Evolutionary conservation across 1,140 invertebrate genomes (phyloP).

Genomic region (Drosophila setifemur): DNA sequence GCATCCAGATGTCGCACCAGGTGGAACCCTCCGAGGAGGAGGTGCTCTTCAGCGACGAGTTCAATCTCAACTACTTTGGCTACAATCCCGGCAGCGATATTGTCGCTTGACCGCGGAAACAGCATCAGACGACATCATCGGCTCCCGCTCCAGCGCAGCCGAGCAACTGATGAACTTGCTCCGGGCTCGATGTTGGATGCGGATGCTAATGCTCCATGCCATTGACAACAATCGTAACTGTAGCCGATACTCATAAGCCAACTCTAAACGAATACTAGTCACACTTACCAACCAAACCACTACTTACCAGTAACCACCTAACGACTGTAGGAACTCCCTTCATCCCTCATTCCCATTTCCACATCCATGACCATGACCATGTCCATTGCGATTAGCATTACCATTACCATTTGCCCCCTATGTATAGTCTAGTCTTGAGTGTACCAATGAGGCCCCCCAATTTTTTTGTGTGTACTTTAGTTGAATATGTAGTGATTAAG

Average conservation of each 20-base stretch:
- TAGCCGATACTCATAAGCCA: slow-evolving; percentile 68
- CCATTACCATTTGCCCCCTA: not conserved
- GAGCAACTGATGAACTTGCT: slow-evolving; percentile 40
- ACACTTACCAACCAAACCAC: slow-evolving; percentile 45
- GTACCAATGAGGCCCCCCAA: slow-evolving; percentile 55
- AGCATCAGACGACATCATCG: slow-evolving; percentile 3
- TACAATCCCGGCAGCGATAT: slow-evolving; percentile 79
- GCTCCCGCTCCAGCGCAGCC: slow-evolving; percentile 31
- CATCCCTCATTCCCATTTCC: not conserved
- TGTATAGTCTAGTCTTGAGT: slow-evolving; percentile 75
- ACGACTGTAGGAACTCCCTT: slow-evolving; percentile 2
- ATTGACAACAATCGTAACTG: slow-evolving; percentile 49
- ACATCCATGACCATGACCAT: not conserved
- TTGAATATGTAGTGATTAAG: slow-evolving; percentile 37
- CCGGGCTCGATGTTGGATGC: no score
- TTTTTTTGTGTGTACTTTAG: slow-evolving; percentile 43
- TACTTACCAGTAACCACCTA: slow-evolving; percentile 56
- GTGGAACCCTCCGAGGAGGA: slow-evolving; percentile 75
- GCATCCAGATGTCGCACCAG: slow-evolving; percentile 77
- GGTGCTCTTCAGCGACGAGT: slow-evolving; percentile 80
- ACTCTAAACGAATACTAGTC: slow-evolving; percentile 73
- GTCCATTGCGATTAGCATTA: not conserved
- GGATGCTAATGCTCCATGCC: slow-evolving; percentile 21
- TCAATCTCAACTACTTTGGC: slow-evolving; percentile 82
- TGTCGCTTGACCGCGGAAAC: slow-evolving; percentile 75